Evolutionary conservation across 2,113 vertebrate species (phyloP), one percentile per base, ranked within the genome.

Genomic region (Forbesichthys agassizii): DNA sequence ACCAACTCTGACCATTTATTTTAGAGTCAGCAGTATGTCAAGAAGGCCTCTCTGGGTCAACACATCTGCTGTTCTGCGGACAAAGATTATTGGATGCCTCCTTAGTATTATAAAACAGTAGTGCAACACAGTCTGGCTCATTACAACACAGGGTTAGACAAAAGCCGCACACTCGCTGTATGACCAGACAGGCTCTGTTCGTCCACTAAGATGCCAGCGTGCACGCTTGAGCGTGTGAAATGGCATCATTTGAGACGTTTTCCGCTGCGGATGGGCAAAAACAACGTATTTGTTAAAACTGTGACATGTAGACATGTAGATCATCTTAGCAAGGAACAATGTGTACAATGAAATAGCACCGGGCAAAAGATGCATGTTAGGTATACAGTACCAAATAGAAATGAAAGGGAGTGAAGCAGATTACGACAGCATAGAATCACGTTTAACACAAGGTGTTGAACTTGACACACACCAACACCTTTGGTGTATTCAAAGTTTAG

Each of bases 221-320:
- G 54, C 9, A 7, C 18, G 54, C 18, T 9, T 10, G 53, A 47
- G 67, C 63, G 77, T 74, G 83, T 67, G 73, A 82, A 73, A 64
- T 68, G 73, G 54, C 77, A 66, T 70, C 46, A 48, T 64, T 82
- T 47, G 69, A 69, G 79, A 77, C 36, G 69, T 66, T 78, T 78
- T 60, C 5, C 66, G 67, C 71, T 56, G 60, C 68, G 60, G 64
- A 61, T 52, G n/a, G 71, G 73, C 69, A 61, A 69, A 80, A 57
- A 77, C 82, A 66, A 65, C 71, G 80, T 72, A 71, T 83, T 83
- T 80, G 82, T 84, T 82, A 64, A 54, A 67, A 80, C 83, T 81
- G 70, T 18, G 57, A 69, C 68, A 77, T 77, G 78, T 81, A 73
- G 78, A 16, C 16, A 16, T 16, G 16, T 16, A 16, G 16, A 16